Conservation (phyloP, 2,113 vertebrate genomes). For the Cacatua alba region DNA sequence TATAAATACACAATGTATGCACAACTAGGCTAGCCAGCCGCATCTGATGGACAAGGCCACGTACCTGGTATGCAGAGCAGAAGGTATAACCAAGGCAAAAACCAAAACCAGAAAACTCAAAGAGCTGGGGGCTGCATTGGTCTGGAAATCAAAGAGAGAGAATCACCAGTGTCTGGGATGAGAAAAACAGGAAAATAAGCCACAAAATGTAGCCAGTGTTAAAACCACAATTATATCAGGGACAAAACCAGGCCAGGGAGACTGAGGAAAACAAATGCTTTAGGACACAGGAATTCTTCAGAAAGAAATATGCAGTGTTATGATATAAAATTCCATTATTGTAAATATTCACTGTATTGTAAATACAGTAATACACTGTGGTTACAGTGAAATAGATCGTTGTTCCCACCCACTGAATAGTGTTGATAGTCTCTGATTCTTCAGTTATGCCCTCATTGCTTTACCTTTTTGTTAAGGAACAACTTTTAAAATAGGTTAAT, state of each 20-base stretch:
- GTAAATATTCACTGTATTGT: not conserved
- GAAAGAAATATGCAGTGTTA: not conserved
- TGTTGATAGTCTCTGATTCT: not conserved
- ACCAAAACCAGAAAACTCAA: not conserved
- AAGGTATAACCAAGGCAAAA: not conserved
- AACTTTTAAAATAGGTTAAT: not conserved
- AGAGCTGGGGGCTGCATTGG: not conserved
- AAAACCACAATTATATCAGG: not conserved
- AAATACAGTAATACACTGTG: not conserved
- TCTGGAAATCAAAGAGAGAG: not conserved
- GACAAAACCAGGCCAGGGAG: not conserved
- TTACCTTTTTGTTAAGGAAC: not conserved
- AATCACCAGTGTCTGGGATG: not conserved
- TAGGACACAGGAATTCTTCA: not conserved
- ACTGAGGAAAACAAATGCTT: not conserved
- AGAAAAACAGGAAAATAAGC: not conserved
- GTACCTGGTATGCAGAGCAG: not conserved
- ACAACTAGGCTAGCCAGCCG: not conserved
- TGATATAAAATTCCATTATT: not conserved
- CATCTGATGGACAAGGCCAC: not conserved
- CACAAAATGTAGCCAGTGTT: not conserved
- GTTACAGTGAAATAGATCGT: not conserved
- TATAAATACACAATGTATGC: not conserved
- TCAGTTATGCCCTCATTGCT: not conserved
- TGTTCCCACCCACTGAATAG: not conserved